Conservation (phyloP, 2,113 vertebrate species). For the Plotosus lineatus region DNA sequence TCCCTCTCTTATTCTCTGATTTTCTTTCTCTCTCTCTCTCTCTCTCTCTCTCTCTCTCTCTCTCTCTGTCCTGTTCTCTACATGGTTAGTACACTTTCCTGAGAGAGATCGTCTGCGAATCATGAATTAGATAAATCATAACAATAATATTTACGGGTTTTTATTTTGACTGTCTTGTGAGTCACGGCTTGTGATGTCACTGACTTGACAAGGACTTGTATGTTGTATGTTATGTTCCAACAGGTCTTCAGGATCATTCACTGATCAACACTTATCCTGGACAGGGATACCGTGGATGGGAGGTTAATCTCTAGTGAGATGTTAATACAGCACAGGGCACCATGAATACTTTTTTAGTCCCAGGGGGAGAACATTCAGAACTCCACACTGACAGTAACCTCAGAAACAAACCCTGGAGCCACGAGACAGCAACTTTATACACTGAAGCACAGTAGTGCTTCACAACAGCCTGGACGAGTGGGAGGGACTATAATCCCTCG, state of each 20-base stretch:
- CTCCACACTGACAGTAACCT: background rate
- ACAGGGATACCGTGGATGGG: background rate
- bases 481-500: background rate
- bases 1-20: background rate
- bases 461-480: no score
- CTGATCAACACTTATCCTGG: background rate
- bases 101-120: background rate
- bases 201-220: background rate
- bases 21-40: background rate
- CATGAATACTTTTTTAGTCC: background rate
- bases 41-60: slow-evolving; percentile 15
- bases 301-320: no score
- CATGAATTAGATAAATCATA: background rate
- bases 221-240: background rate
- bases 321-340: background rate
- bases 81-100: background rate
- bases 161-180: background rate
- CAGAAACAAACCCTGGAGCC: background rate
- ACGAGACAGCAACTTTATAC: background rate
- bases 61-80: background rate
- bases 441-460: no score
- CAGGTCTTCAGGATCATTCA: background rate
- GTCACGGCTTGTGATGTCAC: background rate
- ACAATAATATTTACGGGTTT: background rate
- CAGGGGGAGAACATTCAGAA: background rate